Conservation (phyloP, 53 echinoderm and acorn worm genomes). For the Glandiceps talaboti region DNA sequence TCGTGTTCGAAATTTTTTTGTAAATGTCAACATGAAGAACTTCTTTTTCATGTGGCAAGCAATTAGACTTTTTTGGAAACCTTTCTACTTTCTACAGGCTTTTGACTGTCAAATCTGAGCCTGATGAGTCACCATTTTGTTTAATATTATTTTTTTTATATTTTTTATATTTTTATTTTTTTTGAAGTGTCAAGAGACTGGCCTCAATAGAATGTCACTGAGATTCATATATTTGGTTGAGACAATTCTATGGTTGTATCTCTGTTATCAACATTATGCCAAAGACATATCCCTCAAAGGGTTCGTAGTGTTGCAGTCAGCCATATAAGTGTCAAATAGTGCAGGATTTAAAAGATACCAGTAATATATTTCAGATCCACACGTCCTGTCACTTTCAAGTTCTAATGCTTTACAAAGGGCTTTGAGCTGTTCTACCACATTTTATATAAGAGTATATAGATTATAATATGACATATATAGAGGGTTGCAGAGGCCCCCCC, state of each 20-base stretch:
- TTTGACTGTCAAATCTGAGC: background rate
- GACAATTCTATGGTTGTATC: background rate
- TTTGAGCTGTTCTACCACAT: background rate
- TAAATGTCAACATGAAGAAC: background rate
- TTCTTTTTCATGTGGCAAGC: background rate
- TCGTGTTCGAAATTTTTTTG: background rate
- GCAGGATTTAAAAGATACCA: background rate
- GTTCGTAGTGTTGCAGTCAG: background rate
- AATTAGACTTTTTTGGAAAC: background rate
- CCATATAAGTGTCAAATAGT: background rate
- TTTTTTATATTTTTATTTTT: too few relatives aligned
- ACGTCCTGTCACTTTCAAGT: too few relatives aligned
- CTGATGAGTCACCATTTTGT: background rate
- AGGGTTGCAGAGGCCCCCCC: too few relatives aligned
- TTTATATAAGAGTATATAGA: background rate
- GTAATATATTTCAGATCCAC: background rate
- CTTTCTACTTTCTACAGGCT: too few relatives aligned
- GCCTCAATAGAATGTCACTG: background rate
- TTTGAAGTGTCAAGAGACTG: background rate
- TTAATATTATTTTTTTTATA: too few relatives aligned
- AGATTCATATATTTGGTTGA: background rate
- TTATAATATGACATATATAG: background rate
- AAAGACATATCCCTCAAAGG: background rate
- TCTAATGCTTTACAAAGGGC: background rate
- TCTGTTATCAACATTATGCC: background rate